Base-by-base conservation (phyloP, 2,888 invertebrate genomes). In the Marasmarcha lunaedactyla region DNA sequence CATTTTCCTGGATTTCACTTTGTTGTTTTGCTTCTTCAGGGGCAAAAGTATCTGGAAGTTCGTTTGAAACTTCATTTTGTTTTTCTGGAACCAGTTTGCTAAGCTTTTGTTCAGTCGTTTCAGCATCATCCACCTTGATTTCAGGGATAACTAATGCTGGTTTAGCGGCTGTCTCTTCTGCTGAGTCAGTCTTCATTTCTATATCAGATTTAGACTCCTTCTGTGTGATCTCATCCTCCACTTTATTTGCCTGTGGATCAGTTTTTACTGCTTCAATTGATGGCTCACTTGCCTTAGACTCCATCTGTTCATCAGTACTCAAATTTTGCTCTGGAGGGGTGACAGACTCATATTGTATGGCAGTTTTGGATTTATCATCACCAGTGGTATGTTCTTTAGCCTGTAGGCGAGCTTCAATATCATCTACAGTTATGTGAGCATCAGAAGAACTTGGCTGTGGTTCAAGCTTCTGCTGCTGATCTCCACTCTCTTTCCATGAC, bases 361-460 rank as follows among this genome's bases (percentile, higher is more conserved):
- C 44, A 33, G 47, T 50, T 55, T 76, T 76, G 3, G 71, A 69
- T 46, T 66, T 63, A 35, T 68, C 66, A 59, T 68, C 63, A 27
- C 66, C 47, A n/a, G 59, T 47, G n/a, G 65, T 65, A 52, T 84
- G 76, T 3, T 30, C 30, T 50, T 86, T 85, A 44, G 79, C 76
- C 50, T 85, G 83, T 27, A 81, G 54, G 33, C 73, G 58, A 36
- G 66, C 73, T 64, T 71, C 78, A 53, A 67, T 66, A 50, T 77
- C 74, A 49, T 77, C 72, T 13, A 73, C 70, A 30, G 73, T 64
- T 42, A 79, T 74, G 41, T 73, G 77, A 15, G 69, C 57, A 41
- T 81, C 79, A 2, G 81, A 77, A 9, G 77, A 79, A 33, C 76
- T 57, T 5, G 79, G 76, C 41, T 83, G 76, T 10, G 74, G 79